Conservation (phyloP, 1,140 invertebrate genomes). For the Rhopalosiphum maidis region DNA sequence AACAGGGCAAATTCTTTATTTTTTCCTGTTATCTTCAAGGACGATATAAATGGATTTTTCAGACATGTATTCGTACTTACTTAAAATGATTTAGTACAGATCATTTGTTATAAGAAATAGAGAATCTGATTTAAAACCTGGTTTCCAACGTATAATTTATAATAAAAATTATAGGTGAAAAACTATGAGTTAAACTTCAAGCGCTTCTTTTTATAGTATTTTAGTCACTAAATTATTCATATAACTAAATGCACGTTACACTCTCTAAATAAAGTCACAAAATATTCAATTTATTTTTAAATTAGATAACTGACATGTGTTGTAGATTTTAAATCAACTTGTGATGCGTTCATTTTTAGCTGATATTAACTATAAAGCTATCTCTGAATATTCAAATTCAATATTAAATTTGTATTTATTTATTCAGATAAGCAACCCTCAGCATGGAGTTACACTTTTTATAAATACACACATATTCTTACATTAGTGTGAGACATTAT, state of each 20-base stretch:
- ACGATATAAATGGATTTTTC: not conserved
- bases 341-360: too few relatives aligned
- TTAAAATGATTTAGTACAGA: not conserved
- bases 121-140: not conserved
- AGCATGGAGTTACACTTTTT: too few relatives aligned
- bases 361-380: too few relatives aligned
- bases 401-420: too few relatives aligned
- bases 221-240: not conserved
- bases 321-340: too few relatives aligned
- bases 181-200: not conserved
- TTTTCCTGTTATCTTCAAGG: not conserved
- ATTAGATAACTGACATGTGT: not conserved
- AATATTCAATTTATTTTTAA: not conserved
- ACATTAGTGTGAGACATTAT: too few relatives aligned
- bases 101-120: not conserved
- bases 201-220: not conserved
- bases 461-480: too few relatives aligned
- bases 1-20: not conserved
- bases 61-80: not conserved
- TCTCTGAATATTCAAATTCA: too few relatives aligned
- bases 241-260: not conserved
- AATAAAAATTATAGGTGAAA: not conserved
- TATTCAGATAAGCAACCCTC: too few relatives aligned
- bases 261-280: not conserved
- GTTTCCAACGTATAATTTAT: not conserved